Evolutionary conservation across 2,888 invertebrate species (phyloP).

Genomic region (Cheilosia impressa): DNA sequence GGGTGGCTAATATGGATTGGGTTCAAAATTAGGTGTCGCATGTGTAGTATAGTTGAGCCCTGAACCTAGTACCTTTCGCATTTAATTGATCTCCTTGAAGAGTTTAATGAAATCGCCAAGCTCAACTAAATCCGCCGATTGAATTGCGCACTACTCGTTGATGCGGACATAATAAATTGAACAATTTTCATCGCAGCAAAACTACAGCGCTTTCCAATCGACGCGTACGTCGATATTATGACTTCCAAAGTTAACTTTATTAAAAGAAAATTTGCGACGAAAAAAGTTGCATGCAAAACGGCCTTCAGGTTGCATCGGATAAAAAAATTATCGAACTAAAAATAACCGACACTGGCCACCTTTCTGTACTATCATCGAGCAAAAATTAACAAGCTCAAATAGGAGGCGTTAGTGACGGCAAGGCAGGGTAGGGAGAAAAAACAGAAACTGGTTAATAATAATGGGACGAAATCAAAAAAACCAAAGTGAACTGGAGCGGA

Average conservation of each 20-base stretch:
- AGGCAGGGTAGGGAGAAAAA: background rate
- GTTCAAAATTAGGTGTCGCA: too few relatives aligned
- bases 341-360: slow-evolving; percentile 16
- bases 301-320: background rate
- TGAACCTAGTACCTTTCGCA: too few relatives aligned
- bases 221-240: background rate
- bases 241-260: slow-evolving; percentile 25
- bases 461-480: slow-evolving; percentile 63
- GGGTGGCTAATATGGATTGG: too few relatives aligned
- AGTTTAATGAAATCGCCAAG: too few relatives aligned
- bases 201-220: background rate
- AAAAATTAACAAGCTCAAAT: slow-evolving; percentile 61
- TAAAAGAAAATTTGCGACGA: slow-evolving; percentile 22
- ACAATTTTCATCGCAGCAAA: too few relatives aligned
- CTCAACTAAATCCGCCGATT: too few relatives aligned
- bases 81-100: too few relatives aligned
- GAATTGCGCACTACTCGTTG: too few relatives aligned
- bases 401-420: slow-evolving; percentile 17
- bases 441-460: slow-evolving; percentile 58
- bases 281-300: background rate
- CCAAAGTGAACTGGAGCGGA: slow-evolving; percentile 68
- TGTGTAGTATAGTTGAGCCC: too few relatives aligned
- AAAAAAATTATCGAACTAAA: slow-evolving; percentile 7
- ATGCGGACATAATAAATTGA: too few relatives aligned
- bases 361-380: slow-evolving; percentile 54